These are phyloP conservation scores for Mamestra configurata DNA, from an alignment of 1,140 invertebrate genomes.

Conservation along the genomic window DNA sequence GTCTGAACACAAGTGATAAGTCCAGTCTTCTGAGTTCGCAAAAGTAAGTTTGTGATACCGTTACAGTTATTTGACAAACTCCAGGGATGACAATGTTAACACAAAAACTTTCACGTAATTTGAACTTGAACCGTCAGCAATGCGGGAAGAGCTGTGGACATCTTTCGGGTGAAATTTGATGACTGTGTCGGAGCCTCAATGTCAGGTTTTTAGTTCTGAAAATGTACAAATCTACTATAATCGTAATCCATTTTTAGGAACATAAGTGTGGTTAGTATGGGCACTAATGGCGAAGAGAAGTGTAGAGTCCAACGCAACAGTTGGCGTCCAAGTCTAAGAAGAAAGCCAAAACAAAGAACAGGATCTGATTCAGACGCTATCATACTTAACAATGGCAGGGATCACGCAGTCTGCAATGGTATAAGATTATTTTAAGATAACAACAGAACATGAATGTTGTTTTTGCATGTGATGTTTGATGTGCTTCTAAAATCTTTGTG, in stretches of 20 bases:
- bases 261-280: conserved; percentile 68
- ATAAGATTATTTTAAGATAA: conserved; percentile 47
- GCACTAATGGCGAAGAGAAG: conserved; percentile 78
- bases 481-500: neutral
- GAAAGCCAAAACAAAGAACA: conserved; percentile 89
- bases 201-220: too few relatives aligned
- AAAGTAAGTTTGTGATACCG: conserved; percentile 74
- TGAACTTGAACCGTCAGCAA: too few relatives aligned
- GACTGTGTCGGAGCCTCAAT: too few relatives aligned
- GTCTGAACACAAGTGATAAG: conserved; percentile 82
- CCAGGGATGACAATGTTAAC: too few relatives aligned
- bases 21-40: conserved; percentile 84
- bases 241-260: conserved; percentile 65
- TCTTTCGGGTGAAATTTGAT: too few relatives aligned
- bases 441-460: neutral
- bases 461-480: conserved; percentile 8
- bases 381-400: conserved; percentile 91
- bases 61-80: too few relatives aligned
- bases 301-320: conserved; percentile 90
- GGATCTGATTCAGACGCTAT: conserved; percentile 89
- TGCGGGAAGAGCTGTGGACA: too few relatives aligned
- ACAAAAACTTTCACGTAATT: too few relatives aligned
- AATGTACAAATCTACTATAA: too few relatives aligned
- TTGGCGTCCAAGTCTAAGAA: conserved; percentile 91
- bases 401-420: conserved; percentile 92